phyloP scores from a whole-genome alignment of 2,797 vertebrate species.

The Melanotaenia pygmaea region DNA sequence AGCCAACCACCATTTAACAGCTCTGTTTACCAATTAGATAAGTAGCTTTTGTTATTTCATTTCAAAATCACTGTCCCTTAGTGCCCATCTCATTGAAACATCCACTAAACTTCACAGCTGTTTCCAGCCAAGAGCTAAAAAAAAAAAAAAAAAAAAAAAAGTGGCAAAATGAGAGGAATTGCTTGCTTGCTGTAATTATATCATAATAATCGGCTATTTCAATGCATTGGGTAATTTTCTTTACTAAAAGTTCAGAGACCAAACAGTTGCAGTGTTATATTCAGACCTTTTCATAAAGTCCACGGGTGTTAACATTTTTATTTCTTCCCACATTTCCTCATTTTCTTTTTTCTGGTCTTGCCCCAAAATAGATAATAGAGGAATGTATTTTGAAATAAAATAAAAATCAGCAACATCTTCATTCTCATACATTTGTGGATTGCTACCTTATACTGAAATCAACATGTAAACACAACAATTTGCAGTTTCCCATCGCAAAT shows the following conservation, averaged over 20 bases:
- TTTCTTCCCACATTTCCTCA: too few species aligned
- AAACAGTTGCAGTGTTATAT: too few species aligned
- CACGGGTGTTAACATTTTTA: too few species aligned
- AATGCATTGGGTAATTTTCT: neutral
- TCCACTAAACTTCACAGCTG: slow-evolving; percentile 11
- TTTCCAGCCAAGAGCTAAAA: slow-evolving; percentile 11
- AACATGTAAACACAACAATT: too few species aligned
- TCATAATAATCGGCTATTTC: neutral
- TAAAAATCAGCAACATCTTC: too few species aligned
- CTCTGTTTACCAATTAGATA: slow-evolving; percentile 87
- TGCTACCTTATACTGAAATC: too few species aligned
- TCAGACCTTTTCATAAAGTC: too few species aligned
- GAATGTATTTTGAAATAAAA: too few species aligned
- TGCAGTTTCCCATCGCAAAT: too few species aligned
- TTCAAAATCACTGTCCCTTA: slow-evolving; percentile 82
- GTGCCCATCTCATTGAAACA: slow-evolving; percentile 71
- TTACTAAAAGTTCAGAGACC: neutral
- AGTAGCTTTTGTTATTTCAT: slow-evolving; percentile 84
- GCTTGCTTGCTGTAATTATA: slow-evolving; percentile 14
- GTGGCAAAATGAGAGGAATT: slow-evolving; percentile 8
- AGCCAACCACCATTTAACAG: slow-evolving; percentile 82
- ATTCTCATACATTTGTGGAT: too few species aligned
- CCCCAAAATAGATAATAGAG: too few species aligned
- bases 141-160: neutral
- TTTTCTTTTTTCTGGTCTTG: too few species aligned